Conservation (phyloP, 2,888 invertebrate genomes). For the Drosophila stalkeri region DNA sequence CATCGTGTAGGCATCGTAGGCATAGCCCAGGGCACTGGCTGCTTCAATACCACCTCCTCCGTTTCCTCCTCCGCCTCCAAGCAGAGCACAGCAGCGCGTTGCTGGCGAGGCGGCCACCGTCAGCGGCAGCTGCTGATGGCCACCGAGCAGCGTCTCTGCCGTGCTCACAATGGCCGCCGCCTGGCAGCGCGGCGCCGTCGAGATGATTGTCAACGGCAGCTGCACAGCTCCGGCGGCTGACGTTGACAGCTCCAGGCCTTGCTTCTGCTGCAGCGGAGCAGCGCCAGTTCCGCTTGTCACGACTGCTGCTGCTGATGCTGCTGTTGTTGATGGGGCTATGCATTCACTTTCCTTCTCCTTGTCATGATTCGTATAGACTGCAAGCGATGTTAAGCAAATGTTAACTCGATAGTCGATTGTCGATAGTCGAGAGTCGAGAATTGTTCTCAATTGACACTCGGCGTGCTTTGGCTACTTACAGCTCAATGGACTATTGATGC, state of each 20-base stretch:
- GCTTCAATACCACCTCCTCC: constrained; percentile 43
- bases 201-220: constrained; percentile 84
- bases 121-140: constrained; percentile 55
- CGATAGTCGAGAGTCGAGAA: constrained; percentile 2
- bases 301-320: constrained; percentile 52
- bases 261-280: constrained; percentile 63
- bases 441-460: not conserved
- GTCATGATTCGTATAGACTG: constrained; percentile 85
- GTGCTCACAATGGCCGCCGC: constrained; percentile 53
- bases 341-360: constrained; percentile 84
- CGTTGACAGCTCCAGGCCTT: constrained; percentile 66
- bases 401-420: not conserved
- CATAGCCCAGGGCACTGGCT: constrained; percentile 62
- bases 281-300: constrained; percentile 37
- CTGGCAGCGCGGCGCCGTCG: constrained; percentile 83
- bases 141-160: constrained; percentile 78
- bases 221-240: constrained; percentile 61
- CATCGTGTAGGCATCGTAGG: constrained; percentile 78
- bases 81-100: constrained; percentile 83
- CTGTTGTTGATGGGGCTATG: constrained; percentile 70
- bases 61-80: constrained; percentile 62
- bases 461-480: constrained; percentile 77
- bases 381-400: constrained; percentile 21
- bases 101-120: constrained; percentile 76
- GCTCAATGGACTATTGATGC: constrained; percentile 84